Evolutionary conservation across 1,140 invertebrate species (phyloP).

Genomic region (Drosophila pseudoananassae): DNA sequence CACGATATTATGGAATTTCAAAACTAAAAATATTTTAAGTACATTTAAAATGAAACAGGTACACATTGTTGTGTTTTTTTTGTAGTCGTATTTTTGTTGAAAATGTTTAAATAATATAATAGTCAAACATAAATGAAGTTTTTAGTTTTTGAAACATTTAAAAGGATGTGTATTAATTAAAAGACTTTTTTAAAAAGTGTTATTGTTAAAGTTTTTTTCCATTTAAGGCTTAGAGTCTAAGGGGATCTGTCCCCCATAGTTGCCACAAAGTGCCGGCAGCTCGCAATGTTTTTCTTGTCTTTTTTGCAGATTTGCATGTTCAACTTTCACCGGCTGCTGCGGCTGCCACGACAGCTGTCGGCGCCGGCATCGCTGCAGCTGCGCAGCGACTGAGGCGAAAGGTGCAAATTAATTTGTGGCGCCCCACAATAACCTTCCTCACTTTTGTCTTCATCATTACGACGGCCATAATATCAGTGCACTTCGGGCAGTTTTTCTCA

Average conservation of each 20-base stretch:
- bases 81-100: no score
- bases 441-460: conserved; percentile 53
- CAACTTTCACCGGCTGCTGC: conserved; percentile 73
- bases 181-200: no score
- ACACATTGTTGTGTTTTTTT: no score
- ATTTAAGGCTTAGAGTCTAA: no score
- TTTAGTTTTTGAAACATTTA: not conserved
- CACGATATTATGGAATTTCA: no score
- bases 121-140: conserved; percentile 15
- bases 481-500: conserved; percentile 24
- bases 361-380: conserved; percentile 22
- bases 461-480: conserved; percentile 21
- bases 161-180: no score
- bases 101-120: not conserved
- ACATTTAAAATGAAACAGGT: no score
- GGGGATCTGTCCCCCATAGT: conserved; percentile 5
- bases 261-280: conserved; percentile 27
- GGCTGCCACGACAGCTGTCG: conserved; percentile 19
- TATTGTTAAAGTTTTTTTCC: no score
- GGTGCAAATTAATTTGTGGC: conserved; percentile 80
- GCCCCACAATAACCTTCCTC: conserved; percentile 73
- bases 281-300: conserved; percentile 25
- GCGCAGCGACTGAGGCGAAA: conserved; percentile 61
- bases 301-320: conserved; percentile 68
- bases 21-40: no score